Evolutionary conservation across 1,140 invertebrate genomes (phyloP).

Genomic region (Atopsyche davidsoni): DNA sequence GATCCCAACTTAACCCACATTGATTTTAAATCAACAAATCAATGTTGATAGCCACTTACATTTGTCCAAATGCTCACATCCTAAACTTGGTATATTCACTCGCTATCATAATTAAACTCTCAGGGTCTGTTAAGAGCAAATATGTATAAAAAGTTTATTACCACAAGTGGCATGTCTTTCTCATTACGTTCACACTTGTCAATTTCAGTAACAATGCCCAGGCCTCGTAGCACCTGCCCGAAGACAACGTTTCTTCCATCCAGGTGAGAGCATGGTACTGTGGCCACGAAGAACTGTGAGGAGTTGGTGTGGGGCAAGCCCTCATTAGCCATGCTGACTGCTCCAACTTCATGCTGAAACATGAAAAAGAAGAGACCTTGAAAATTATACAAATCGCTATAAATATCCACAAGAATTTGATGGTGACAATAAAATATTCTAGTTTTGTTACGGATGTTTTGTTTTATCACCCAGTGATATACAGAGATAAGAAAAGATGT

Average conservation of each 20-base stretch:
- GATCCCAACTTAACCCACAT: no score
- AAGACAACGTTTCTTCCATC: constrained; percentile 90
- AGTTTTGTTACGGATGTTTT: no score
- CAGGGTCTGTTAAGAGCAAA: background rate
- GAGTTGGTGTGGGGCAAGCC: constrained; percentile 80
- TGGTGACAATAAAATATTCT: no score
- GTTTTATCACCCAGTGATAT: no score
- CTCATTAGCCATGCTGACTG: constrained; percentile 87
- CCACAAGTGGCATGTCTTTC: constrained; percentile 50
- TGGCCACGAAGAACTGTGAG: constrained; percentile 93
- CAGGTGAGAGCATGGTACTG: constrained; percentile 74
- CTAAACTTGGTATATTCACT: no score
- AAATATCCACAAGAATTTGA: no score
- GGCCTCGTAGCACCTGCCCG: constrained; percentile 69
- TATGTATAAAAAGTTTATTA: constrained; percentile 33
- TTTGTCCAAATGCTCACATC: no score
- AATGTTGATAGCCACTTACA: no score
- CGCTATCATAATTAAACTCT: no score
- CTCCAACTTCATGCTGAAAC: constrained; percentile 60
- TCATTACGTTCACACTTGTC: constrained; percentile 51
- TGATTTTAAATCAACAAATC: no score
- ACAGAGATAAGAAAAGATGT: no score
- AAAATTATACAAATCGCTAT: no score
- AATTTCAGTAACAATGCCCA: constrained; percentile 62
- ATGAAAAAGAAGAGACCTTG: constrained; percentile 6